Evolutionary conservation across 2,888 invertebrate species (phyloP).

Genomic region (Eristalis tenax): DNA sequence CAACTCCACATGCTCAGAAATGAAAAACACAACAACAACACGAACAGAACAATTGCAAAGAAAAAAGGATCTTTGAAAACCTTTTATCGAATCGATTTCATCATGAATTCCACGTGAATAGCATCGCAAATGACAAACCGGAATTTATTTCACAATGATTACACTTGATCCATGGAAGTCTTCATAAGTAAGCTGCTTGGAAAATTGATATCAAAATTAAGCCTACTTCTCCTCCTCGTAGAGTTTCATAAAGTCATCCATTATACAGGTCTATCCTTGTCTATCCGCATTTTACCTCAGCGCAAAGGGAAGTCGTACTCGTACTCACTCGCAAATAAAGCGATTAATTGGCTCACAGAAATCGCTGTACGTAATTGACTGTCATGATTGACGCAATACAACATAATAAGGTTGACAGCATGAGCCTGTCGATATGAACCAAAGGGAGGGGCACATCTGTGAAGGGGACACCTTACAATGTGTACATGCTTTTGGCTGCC

Average conservation of each 20-base stretch:
- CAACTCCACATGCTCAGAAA: too few relatives aligned
- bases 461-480: slow-evolving; percentile 14
- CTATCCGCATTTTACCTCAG: not conserved
- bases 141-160: slow-evolving; percentile 24
- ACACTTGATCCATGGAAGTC: slow-evolving; percentile 10
- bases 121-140: slow-evolving; percentile 9
- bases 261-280: slow-evolving; percentile 6
- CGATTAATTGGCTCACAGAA: slow-evolving; percentile 42
- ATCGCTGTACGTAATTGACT: slow-evolving; percentile 51
- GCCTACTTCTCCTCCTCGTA: not conserved
- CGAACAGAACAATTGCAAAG: not conserved
- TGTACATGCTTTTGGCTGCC: not conserved
- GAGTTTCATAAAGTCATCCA: slow-evolving; percentile 8
- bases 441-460: not conserved
- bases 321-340: slow-evolving; percentile 25
- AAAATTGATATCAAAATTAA: slow-evolving; percentile 51
- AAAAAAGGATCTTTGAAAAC: not conserved
- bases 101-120: slow-evolving; percentile 9
- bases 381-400: slow-evolving; percentile 34
- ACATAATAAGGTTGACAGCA: slow-evolving; percentile 36
- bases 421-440: not conserved
- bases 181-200: slow-evolving; percentile 30
- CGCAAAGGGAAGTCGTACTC: not conserved
- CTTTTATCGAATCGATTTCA: slow-evolving; percentile 16
- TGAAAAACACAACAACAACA: not conserved